Conservation (phyloP, 2,113 vertebrate species). For the Cranoglanis bouderius region DNA sequence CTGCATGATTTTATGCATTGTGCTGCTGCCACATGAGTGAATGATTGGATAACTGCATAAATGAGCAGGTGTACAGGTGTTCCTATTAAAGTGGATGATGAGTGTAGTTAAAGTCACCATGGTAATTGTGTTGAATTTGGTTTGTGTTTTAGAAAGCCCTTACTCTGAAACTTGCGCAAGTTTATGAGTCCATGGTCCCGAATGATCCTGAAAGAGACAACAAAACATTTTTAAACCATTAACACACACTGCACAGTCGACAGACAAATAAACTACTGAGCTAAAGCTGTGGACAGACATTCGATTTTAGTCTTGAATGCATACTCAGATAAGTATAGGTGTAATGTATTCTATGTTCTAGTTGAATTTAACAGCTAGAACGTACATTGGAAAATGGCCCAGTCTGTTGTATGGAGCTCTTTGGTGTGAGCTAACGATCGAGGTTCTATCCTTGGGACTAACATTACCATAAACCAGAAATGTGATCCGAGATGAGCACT, state of each 20-base stretch:
- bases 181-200: slow-evolving; percentile 97
- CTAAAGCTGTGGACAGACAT: neutral
- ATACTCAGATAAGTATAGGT: neutral
- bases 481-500: neutral
- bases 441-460: neutral
- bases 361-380: neutral
- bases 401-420: neutral
- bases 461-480: neutral
- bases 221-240: neutral
- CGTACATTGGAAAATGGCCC: neutral
- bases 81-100: neutral
- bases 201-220: slow-evolving; percentile 85
- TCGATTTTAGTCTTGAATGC: neutral
- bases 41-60: too few species aligned
- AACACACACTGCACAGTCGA: neutral
- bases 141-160: slow-evolving; percentile 67
- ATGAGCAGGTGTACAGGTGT: neutral
- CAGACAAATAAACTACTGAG: neutral
- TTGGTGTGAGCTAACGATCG: neutral
- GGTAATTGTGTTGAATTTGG: neutral
- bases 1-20: too few species aligned
- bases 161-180: slow-evolving; percentile 95
- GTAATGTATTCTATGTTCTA: neutral
- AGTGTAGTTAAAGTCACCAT: neutral
- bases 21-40: too few species aligned